Evolutionary conservation across 2,797 vertebrate species (phyloP).

Genomic region (Pyrrhura leucotis): DNA sequence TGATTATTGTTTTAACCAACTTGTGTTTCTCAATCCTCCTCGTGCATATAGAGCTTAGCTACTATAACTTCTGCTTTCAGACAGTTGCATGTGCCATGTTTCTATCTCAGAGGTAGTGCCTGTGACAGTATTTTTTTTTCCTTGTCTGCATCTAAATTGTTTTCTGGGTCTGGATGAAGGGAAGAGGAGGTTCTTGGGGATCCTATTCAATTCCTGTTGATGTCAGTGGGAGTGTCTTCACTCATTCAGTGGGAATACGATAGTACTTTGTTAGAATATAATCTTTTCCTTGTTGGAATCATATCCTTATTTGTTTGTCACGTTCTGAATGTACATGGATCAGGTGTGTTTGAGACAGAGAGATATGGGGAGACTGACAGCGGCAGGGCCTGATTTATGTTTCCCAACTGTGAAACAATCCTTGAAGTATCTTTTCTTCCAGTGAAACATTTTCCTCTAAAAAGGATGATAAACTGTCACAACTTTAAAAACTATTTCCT

Average conservation of each 20-base stretch:
- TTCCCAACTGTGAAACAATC: neutral
- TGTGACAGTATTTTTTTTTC: neutral
- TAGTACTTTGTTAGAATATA: neutral
- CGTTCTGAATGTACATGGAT: neutral
- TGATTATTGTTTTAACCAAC: neutral
- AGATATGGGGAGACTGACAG: neutral
- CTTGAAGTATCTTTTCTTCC: neutral
- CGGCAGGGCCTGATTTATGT: accelerated
- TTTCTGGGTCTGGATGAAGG: neutral
- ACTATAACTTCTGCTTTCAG: neutral
- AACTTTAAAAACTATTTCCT: neutral
- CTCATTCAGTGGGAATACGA: neutral
- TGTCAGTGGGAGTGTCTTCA: neutral
- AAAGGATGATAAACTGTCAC: neutral
- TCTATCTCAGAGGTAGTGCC: neutral
- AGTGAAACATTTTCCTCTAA: neutral
- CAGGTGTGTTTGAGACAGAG: neutral
- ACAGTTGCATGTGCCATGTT: neutral
- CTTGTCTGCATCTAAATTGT: neutral
- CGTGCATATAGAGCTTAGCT: neutral
- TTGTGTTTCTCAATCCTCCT: neutral
- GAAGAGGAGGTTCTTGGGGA: neutral
- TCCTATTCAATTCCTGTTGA: neutral
- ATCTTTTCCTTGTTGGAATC: neutral
- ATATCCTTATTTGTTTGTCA: neutral